phyloP scores from a whole-genome alignment of 2,113 vertebrate species.

The Glaucidium brasilianum region DNA sequence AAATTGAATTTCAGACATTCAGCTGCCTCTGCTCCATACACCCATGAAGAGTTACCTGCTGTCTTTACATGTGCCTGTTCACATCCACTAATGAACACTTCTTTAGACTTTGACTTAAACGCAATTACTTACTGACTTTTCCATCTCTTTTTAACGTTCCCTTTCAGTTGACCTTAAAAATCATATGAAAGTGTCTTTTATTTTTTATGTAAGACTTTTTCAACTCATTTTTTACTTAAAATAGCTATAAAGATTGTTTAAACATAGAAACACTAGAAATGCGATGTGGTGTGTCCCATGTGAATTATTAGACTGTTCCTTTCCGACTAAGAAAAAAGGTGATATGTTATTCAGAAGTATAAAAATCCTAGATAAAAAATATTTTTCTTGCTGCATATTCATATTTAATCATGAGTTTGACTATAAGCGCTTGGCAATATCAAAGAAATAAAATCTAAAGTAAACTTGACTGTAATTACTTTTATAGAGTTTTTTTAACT shows the following conservation, averaged over 20 bases:
- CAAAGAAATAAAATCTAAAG: neutral
- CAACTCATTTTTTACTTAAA: neutral
- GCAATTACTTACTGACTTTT: neutral
- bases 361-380: neutral
- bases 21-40: neutral
- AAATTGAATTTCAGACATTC: neutral
- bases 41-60: neutral
- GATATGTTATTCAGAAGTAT: neutral
- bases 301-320: neutral
- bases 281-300: neutral
- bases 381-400: neutral
- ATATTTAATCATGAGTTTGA: neutral
- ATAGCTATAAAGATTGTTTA: neutral
- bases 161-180: neutral
- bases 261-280: neutral
- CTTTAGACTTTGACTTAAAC: neutral
- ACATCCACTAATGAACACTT: neutral
- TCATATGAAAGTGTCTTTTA: neutral
- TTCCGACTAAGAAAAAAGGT: neutral
- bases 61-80: neutral
- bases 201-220: neutral
- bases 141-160: neutral
- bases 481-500: neutral
- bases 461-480: neutral
- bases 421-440: neutral